These are phyloP conservation scores for Heteromyza rotundicornis DNA, from an alignment of 2,888 invertebrate genomes.

Conservation along the genomic window DNA sequence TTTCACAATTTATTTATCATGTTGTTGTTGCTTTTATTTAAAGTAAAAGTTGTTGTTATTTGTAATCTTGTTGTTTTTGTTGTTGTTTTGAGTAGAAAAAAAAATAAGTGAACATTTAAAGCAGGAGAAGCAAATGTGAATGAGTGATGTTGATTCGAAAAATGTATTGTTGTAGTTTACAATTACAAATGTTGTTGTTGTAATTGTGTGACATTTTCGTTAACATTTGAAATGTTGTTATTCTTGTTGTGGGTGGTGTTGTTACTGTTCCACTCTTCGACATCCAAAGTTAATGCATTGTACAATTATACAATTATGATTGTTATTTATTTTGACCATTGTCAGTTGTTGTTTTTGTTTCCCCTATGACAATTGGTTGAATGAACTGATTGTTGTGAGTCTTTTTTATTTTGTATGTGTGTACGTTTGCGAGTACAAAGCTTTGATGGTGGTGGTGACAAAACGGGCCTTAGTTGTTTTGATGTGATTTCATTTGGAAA, in stretches of 20 bases:
- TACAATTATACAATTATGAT: neutral
- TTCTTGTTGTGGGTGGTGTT: neutral
- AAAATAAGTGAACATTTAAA: too few species aligned
- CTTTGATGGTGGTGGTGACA: neutral
- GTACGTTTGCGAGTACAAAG: neutral
- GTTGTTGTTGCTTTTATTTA: too few species aligned
- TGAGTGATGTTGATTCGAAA: neutral
- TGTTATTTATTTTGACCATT: neutral
- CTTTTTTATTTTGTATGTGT: conserved; percentile 3
- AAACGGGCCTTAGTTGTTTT: too few species aligned
- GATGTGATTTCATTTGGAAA: too few species aligned
- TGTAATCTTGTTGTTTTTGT: too few species aligned
- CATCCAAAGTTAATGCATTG: neutral
- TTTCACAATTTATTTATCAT: too few species aligned
- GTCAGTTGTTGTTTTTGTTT: neutral
- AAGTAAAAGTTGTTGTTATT: too few species aligned
- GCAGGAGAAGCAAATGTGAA: neutral
- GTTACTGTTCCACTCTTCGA: neutral
- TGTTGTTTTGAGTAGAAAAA: too few species aligned
- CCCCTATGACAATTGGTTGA: neutral
- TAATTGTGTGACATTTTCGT: too few species aligned
- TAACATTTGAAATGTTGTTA: too few species aligned
- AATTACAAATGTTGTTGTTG: neutral
- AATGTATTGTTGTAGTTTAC: neutral
- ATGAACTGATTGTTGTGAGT: neutral